Conservation (phyloP, 1,140 invertebrate species). For the Halotydeus destructor region DNA sequence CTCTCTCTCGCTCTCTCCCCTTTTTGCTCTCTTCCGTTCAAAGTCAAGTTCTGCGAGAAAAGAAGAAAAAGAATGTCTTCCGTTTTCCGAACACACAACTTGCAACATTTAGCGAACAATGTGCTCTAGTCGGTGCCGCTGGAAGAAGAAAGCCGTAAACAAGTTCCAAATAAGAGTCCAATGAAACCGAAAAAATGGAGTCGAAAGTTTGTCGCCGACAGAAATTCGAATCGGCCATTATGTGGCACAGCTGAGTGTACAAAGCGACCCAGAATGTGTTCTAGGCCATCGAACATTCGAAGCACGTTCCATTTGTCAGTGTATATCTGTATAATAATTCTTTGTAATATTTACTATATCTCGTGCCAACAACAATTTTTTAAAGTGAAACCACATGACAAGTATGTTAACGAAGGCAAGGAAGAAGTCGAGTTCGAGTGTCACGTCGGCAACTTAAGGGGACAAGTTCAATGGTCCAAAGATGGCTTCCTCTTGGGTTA, state of each 20-base stretch:
- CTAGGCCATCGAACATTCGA: background rate
- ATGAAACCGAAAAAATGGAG: background rate
- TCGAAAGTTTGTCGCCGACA: background rate
- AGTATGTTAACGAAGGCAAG: slow-evolving; percentile 53
- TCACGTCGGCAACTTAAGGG: slow-evolving; percentile 58
- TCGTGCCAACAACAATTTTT: slow-evolving; percentile 46
- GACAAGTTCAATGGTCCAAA: slow-evolving; percentile 78
- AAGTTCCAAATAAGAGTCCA: too few species aligned
- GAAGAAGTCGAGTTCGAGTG: slow-evolving; percentile 53
- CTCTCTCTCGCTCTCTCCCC: too few species aligned
- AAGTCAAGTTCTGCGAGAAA: too few species aligned
- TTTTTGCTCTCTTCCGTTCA: too few species aligned
- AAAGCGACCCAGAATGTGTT: background rate
- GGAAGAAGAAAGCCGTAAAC: too few species aligned
- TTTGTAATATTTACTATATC: background rate
- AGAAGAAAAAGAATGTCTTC: too few species aligned
- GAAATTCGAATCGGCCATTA: background rate
- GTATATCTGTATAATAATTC: background rate
- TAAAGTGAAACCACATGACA: slow-evolving; percentile 47
- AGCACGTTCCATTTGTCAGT: background rate
- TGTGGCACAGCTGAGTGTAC: background rate
- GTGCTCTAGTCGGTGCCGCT: too few species aligned
- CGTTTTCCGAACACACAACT: too few species aligned
- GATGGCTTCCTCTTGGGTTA: slow-evolving; percentile 78
- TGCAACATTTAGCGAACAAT: too few species aligned